Conservation (phyloP, 2,888 invertebrate species). For the Nomada fucata region DNA sequence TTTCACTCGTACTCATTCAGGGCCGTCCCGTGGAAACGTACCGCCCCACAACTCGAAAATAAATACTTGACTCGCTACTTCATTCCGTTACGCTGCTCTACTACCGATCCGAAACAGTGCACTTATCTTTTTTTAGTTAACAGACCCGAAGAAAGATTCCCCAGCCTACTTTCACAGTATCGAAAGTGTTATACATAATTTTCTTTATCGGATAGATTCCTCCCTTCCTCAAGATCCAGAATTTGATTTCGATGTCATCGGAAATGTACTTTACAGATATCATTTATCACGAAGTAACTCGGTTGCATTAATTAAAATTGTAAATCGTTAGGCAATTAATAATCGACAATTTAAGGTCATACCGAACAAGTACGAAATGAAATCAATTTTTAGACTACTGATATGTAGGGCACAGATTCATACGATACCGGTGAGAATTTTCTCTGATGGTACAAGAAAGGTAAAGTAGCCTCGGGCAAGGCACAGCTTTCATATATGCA, state of each 20-base stretch:
- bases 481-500: conserved; percentile 58
- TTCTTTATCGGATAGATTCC: conserved; percentile 17
- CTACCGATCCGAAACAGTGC: not conserved
- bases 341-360: no score
- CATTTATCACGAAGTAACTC: no score
- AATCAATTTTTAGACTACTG: conserved; percentile 28
- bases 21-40: conserved; percentile 70
- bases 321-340: not conserved
- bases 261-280: conserved; percentile 1
- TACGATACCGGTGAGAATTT: conserved; percentile 41
- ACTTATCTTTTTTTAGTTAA: conserved; percentile 3
- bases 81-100: conserved; percentile 14
- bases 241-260: no score
- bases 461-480: conserved; percentile 42
- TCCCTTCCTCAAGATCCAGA: not conserved
- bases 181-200: conserved; percentile 43
- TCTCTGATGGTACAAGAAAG: conserved; percentile 38
- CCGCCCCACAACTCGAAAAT: conserved; percentile 39
- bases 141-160: conserved; percentile 37
- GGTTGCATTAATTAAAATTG: no score
- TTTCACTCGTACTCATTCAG: conserved; percentile 76
- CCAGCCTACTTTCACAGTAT: conserved; percentile 48
- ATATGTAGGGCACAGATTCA: conserved; percentile 30
- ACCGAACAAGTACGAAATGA: not conserved
- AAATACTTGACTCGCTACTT: conserved; percentile 13